A percentile compares a stretch with the other conserved stretches of the same genome.
These are phyloP conservation scores for Clangula hyemalis DNA, from an alignment of 2,797 vertebrate genomes.

Conservation along the genomic window DNA sequence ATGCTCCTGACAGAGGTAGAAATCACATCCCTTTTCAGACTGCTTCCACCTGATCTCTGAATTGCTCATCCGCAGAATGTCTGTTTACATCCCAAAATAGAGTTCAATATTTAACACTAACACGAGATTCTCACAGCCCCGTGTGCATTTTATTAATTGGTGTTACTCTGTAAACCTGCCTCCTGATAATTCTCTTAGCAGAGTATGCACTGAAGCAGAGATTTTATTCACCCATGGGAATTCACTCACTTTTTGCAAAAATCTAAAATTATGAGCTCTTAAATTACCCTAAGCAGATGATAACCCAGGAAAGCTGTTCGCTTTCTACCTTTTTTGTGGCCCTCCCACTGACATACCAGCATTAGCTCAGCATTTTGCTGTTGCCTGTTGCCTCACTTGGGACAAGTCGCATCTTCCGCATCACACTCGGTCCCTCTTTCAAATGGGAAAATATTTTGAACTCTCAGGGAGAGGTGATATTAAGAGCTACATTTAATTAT, in stretches of 20 bases:
- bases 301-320: not conserved
- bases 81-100: not conserved
- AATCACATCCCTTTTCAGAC: not conserved
- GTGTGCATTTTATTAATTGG: not conserved
- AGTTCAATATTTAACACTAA: not conserved
- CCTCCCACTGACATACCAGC: not conserved
- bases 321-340: not conserved
- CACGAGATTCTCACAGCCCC: rapidly evolving
- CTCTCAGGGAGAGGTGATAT: not conserved
- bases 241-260: not conserved
- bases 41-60: not conserved
- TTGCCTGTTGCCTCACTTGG: not conserved
- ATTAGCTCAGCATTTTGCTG: not conserved
- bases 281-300: not conserved
- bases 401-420: no score
- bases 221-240: not conserved
- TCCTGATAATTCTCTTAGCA: not conserved
- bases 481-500: not conserved
- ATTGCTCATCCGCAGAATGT: not conserved
- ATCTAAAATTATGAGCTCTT: not conserved
- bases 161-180: not conserved
- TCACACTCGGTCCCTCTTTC: not conserved
- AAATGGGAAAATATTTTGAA: not conserved
- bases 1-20: not conserved
- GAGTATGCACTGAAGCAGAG: not conserved